Evolutionary conservation across 1,140 invertebrate species (phyloP).

Genomic region (Amyelois transitella): DNA sequence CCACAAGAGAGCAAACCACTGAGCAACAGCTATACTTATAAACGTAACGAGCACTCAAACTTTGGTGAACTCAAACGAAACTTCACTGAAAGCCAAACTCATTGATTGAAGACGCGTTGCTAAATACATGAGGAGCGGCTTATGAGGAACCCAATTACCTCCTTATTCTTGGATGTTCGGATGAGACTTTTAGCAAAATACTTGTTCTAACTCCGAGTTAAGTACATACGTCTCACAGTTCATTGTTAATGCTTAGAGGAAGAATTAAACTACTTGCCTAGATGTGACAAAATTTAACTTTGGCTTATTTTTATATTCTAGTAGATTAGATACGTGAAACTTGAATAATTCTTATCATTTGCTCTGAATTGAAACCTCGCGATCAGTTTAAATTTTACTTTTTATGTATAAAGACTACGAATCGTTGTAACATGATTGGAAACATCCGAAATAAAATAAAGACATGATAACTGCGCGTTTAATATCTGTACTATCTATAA

Average conservation of each 20-base stretch:
- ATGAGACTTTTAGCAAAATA: constrained; percentile 44
- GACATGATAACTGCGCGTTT: too few species aligned
- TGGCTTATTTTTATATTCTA: background rate
- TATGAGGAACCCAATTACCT: constrained; percentile 24
- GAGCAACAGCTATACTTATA: too few species aligned
- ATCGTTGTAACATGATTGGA: too few species aligned
- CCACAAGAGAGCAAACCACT: too few species aligned
- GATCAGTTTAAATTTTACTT: too few species aligned
- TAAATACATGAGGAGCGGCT: background rate
- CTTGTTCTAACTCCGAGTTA: constrained; percentile 42
- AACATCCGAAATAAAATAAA: too few species aligned
- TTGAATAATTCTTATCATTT: too few species aligned
- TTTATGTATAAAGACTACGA: too few species aligned
- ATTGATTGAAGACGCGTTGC: background rate
- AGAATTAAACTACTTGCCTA: constrained; percentile 5
- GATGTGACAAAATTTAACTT: constrained; percentile 9
- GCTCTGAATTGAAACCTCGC: too few species aligned
- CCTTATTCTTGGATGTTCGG: constrained; percentile 20
- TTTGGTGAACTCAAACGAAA: background rate
- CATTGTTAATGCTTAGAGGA: constrained; percentile 27
- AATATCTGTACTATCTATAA: too few species aligned
- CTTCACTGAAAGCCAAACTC: background rate
- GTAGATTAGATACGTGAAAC: too few species aligned
- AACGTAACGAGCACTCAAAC: background rate
- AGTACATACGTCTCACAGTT: constrained; percentile 35